Conservation (phyloP, 2,113 vertebrate genomes). For the Bostrychus sinensis region DNA sequence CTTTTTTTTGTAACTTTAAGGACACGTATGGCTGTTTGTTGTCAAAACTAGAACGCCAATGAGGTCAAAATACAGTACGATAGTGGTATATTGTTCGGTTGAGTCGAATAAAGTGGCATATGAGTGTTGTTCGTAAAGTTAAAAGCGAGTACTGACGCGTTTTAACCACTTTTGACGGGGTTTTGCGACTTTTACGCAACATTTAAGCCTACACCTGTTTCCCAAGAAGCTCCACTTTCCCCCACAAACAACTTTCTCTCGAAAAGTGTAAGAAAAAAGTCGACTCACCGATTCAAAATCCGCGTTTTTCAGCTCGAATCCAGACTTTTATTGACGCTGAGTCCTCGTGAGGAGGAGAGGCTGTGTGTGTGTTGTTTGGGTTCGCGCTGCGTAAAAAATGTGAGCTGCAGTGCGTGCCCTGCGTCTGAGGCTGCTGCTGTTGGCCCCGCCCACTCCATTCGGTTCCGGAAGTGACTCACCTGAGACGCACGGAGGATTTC, state of each 20-base stretch:
- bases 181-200: background rate
- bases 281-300: background rate
- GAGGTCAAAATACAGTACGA: no score
- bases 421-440: background rate
- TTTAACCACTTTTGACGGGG: background rate
- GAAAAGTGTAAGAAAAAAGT: background rate
- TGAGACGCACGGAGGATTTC: background rate
- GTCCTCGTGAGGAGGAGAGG: background rate
- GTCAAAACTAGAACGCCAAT: no score
- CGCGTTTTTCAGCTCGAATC: background rate
- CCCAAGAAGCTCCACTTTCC: background rate
- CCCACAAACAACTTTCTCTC: background rate
- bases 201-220: background rate
- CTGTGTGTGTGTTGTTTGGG: background rate
- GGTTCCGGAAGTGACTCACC: conserved; percentile 3
- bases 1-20: no score
- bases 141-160: background rate
- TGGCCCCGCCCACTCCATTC: background rate
- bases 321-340: background rate
- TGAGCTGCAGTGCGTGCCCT: background rate
- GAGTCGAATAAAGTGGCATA: no score
- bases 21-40: no score
- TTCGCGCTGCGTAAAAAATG: background rate
- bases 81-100: no score
- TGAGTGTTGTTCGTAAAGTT: no score